These are phyloP conservation scores for Syritta pipiens DNA, from an alignment of 2,888 invertebrate species.

Conservation along the genomic window DNA sequence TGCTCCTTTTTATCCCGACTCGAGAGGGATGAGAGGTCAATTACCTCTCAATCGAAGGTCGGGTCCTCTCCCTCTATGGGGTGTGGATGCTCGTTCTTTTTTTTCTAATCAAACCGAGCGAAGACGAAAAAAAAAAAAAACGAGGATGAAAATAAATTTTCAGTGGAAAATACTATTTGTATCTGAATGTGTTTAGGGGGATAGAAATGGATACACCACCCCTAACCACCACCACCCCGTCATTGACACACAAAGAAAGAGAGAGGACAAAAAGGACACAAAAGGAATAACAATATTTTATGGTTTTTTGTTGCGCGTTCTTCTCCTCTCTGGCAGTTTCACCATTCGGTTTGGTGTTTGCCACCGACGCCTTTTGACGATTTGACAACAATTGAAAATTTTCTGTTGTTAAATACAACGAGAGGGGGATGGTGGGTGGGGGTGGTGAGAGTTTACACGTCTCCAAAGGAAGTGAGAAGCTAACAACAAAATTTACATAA, in stretches of 20 bases:
- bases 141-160: too few relatives aligned
- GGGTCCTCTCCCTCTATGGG: slow-evolving; percentile 19
- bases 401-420: slow-evolving; percentile 57
- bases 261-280: slow-evolving; percentile 51
- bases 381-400: slow-evolving; percentile 58
- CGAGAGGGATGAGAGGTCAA: slow-evolving; percentile 40
- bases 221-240: background rate
- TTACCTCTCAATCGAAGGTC: slow-evolving; percentile 63
- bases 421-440: slow-evolving; percentile 37
- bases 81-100: slow-evolving; percentile 10
- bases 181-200: slow-evolving; percentile 28
- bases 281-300: slow-evolving; percentile 64
- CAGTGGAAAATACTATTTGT: too few relatives aligned
- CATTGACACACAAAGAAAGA: background rate
- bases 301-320: slow-evolving; percentile 13
- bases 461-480: too few relatives aligned
- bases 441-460: too few relatives aligned
- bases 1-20: background rate
- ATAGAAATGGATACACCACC: slow-evolving; percentile 20
- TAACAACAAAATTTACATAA: too few relatives aligned
- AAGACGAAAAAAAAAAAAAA: background rate
- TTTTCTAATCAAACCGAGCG: too few relatives aligned
- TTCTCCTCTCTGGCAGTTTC: background rate
- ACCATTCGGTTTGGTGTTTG: slow-evolving; percentile 1
- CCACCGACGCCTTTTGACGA: slow-evolving; percentile 45